Percentiles rank a stretch among this genome's conserved stretches.
phyloP scores from a whole-genome alignment of 2,888 invertebrate genomes.

The Drosophila eohydei region DNA sequence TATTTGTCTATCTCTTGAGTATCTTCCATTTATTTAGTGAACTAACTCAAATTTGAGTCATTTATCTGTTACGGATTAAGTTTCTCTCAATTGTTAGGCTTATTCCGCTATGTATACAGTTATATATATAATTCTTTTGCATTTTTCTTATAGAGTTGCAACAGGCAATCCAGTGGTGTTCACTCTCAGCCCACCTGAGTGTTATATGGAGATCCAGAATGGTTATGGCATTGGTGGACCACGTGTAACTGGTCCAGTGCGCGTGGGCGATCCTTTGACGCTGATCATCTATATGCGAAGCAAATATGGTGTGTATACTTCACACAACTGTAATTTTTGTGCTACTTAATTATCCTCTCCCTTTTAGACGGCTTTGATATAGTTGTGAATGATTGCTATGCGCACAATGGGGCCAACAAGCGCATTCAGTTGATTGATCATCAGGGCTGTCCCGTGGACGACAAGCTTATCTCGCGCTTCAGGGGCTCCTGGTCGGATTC shows the following conservation, averaged over 20 bases:
- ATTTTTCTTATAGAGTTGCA: constrained; percentile 89
- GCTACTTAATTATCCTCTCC: background rate
- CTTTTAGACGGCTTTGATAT: constrained; percentile 95
- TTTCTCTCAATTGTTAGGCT: too few relatives aligned
- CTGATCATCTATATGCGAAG: constrained; percentile 97
- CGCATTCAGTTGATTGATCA: constrained; percentile 96
- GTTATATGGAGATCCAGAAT: constrained; percentile 97
- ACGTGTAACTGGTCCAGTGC: constrained; percentile 94
- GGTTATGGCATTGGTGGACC: constrained; percentile 95
- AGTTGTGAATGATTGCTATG: constrained; percentile 96
- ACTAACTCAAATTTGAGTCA: too few relatives aligned
- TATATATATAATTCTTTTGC: background rate
- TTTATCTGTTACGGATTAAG: too few relatives aligned
- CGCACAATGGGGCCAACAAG: constrained; percentile 96
- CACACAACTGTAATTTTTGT: background rate
- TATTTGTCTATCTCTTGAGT: too few relatives aligned
- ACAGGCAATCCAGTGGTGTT: constrained; percentile 97
- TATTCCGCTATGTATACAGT: background rate
- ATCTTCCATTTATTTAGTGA: too few relatives aligned
- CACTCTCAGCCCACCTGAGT: constrained; percentile 96
- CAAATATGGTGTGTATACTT: constrained; percentile 90
- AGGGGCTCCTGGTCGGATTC: constrained; percentile 96
- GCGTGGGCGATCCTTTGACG: constrained; percentile 96
- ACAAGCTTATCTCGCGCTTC: constrained; percentile 95
- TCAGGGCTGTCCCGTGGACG: constrained; percentile 96